phyloP scores from a whole-genome alignment of 1,140 invertebrate species.

The Mycetomoellerius zeteki region DNA sequence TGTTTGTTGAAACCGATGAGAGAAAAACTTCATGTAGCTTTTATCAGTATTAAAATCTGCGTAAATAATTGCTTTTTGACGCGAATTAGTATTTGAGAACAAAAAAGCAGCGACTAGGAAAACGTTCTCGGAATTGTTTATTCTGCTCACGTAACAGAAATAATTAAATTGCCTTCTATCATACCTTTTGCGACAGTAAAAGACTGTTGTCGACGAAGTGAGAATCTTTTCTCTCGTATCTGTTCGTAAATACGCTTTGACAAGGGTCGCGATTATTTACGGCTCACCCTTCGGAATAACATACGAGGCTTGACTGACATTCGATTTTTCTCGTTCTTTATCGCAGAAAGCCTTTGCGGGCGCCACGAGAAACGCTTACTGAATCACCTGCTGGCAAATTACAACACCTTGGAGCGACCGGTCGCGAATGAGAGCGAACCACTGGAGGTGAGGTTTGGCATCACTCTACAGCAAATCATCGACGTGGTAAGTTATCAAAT shows the following conservation, averaged over 20 bases:
- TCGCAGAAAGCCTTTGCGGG: conserved; percentile 93
- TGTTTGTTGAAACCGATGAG: neutral
- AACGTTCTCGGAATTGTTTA: conserved; percentile 13
- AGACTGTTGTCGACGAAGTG: neutral
- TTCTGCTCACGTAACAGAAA: neutral
- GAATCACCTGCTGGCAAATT: conserved; percentile 95
- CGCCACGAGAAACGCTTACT: conserved; percentile 96
- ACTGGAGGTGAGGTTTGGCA: conserved; percentile 97
- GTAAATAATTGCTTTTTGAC: conserved; percentile 10
- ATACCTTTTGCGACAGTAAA: conserved; percentile 7
- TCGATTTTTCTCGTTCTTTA: conserved; percentile 74
- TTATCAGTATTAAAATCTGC: neutral
- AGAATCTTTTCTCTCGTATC: conserved; percentile 19
- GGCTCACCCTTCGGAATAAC: conserved; percentile 11
- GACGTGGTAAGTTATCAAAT: conserved; percentile 94
- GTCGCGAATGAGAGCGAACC: conserved; percentile 98
- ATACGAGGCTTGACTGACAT: conserved; percentile 41
- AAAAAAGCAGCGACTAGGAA: neutral
- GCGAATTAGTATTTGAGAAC: neutral
- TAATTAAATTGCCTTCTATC: conserved; percentile 35
- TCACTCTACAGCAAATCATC: conserved; percentile 99
- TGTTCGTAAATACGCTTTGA: conserved; percentile 52
- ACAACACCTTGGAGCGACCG: conserved; percentile 98
- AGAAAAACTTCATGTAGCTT: neutral
- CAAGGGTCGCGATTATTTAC: conserved; percentile 32